Evolutionary conservation across 2,797 vertebrate genomes (phyloP).

Genomic region (Tachyglossus aculeatus): DNA sequence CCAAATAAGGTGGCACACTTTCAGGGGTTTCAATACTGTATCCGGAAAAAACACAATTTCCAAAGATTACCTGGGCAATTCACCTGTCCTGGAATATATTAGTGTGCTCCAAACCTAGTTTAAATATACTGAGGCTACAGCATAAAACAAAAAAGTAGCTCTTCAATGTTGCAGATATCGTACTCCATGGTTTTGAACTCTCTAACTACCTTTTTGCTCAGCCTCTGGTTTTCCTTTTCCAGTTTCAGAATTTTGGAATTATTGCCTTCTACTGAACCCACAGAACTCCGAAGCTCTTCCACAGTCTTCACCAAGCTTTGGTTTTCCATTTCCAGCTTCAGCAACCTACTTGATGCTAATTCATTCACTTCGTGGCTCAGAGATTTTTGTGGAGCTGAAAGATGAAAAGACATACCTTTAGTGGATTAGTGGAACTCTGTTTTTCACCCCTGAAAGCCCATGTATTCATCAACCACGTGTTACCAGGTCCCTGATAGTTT

Average conservation of each 20-base stretch:
- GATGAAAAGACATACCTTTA: conserved; percentile 11
- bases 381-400: conserved; percentile 89
- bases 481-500: background rate
- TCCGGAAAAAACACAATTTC: no score
- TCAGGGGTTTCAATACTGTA: no score
- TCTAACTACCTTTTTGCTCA: conserved; percentile 84
- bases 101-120: no score
- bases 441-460: conserved; percentile 1
- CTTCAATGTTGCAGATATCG: no score
- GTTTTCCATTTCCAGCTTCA: conserved; percentile 98
- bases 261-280: conserved; percentile 76
- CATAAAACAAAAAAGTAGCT: no score
- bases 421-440: background rate
- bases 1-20: no score
- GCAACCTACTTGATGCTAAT: conserved; percentile 90
- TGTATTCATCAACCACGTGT: background rate
- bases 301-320: conserved; percentile 92
- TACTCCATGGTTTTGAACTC: no score
- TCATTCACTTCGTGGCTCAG: conserved; percentile 96
- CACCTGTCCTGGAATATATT: no score
- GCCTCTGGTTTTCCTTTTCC: conserved; percentile 89
- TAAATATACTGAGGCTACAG: no score
- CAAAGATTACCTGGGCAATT: no score
- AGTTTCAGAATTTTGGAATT: conserved; percentile 81
- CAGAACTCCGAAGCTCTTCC: conserved; percentile 84